Evolutionary conservation across 2,113 vertebrate genomes (phyloP).

Genomic region (Lota lota): DNA sequence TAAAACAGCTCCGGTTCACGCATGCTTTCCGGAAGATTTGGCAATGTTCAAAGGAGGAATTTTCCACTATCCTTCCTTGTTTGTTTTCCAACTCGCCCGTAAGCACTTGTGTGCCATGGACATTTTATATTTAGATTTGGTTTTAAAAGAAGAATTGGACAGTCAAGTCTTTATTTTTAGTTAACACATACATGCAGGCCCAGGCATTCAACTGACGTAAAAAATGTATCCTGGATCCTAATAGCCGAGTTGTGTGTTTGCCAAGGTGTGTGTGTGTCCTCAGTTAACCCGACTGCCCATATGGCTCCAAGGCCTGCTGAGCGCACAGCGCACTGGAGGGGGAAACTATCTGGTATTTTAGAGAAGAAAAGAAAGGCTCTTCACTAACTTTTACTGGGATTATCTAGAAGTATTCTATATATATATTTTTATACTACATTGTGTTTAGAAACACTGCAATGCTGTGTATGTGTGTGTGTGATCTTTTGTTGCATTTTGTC

Average conservation of each 20-base stretch:
- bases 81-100: constrained; percentile 16
- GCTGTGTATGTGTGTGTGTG: constrained; percentile 17
- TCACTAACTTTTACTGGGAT: constrained; percentile 37
- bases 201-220: constrained; percentile 72
- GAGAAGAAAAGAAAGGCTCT: constrained; percentile 25
- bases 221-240: constrained; percentile 79
- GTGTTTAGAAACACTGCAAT: no score
- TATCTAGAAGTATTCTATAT: no score
- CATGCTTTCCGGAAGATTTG: no score
- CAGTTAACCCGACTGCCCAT: constrained; percentile 75
- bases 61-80: no score
- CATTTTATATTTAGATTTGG: not conserved
- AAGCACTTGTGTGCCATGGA: not conserved
- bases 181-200: constrained; percentile 52
- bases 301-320: constrained; percentile 76
- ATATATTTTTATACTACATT: no score
- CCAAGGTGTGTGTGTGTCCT: constrained; percentile 78
- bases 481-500: constrained; percentile 51
- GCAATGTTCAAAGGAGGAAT: no score
- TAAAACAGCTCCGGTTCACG: no score
- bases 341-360: constrained; percentile 59
- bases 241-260: constrained; percentile 74
- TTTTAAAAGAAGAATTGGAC: constrained; percentile 22
- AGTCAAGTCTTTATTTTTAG: constrained; percentile 32
- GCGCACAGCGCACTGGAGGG: constrained; percentile 59